Evolutionary conservation across 2,113 vertebrate genomes (phyloP).

Genomic region (Barbus barbus): DNA sequence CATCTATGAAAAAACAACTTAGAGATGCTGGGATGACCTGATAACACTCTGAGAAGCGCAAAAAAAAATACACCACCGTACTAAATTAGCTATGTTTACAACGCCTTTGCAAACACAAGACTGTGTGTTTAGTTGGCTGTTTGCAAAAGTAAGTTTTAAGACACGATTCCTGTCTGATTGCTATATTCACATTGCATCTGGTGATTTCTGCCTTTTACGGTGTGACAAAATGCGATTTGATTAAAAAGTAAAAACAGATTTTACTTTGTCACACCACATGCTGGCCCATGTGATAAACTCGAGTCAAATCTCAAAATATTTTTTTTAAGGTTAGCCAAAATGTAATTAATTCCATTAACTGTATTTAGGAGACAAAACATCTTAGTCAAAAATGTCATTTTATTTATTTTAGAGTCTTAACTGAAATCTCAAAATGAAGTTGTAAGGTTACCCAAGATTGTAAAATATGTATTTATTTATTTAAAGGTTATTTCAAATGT

Average conservation of each 20-base stretch:
- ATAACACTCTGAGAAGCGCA: constrained; percentile 46
- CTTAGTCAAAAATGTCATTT: background rate
- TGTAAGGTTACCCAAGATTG: background rate
- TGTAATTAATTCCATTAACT: background rate
- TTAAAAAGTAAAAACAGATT: background rate
- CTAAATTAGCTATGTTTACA: constrained; percentile 71
- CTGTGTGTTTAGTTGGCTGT: constrained; percentile 17
- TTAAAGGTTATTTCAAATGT: background rate
- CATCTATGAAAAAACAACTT: constrained; percentile 73
- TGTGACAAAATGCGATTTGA: background rate
- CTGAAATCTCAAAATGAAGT: background rate
- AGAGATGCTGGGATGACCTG: constrained; percentile 64
- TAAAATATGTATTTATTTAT: background rate
- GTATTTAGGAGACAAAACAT: background rate
- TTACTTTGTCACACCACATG: background rate
- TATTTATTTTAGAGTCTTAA: background rate
- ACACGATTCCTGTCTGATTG: background rate
- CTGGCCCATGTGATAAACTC: background rate
- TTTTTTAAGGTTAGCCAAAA: background rate
- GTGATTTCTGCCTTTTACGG: background rate
- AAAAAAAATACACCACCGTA: constrained; percentile 62
- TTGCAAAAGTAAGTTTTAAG: background rate
- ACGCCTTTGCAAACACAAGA: constrained; percentile 4
- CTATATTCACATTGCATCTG: background rate
- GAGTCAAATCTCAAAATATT: background rate